A percentile compares a stretch with the other conserved stretches of the same genome.
Evolutionary conservation across 2,113 vertebrate genomes (phyloP).

Genomic region (Cryptomyrus ogoouensis): DNA sequence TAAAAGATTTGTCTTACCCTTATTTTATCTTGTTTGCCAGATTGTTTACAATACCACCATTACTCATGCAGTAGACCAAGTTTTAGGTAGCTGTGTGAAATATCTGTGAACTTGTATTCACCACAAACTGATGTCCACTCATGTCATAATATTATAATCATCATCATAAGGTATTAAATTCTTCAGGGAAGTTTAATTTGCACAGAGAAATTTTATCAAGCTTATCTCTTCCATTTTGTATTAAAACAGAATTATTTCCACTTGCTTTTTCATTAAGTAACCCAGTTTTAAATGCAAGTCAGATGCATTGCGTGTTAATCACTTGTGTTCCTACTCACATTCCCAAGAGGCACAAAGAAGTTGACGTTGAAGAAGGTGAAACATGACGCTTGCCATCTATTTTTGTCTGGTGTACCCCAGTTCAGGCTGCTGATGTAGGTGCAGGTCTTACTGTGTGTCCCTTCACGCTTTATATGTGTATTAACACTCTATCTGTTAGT

Average conservation of each 20-base stretch:
- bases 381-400: neutral
- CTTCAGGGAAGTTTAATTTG: neutral
- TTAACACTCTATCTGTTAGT: neutral
- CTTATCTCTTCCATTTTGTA: neutral
- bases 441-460: neutral
- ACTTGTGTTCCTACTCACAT: neutral
- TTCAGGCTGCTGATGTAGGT: neutral
- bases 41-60: neutral
- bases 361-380: neutral
- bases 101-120: neutral
- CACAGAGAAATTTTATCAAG: neutral
- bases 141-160: neutral
- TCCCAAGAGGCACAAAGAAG: neutral
- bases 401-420: neutral
- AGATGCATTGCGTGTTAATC: neutral
- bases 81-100: neutral
- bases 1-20: neutral
- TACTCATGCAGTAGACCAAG: neutral
- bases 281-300: neutral
- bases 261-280: neutral
- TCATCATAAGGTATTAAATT: neutral
- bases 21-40: neutral
- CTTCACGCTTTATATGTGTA: neutral
- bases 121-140: neutral
- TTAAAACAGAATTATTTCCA: neutral